Conservation (phyloP, 2,797 vertebrate genomes). For the Triplophysa bombifrons region DNA sequence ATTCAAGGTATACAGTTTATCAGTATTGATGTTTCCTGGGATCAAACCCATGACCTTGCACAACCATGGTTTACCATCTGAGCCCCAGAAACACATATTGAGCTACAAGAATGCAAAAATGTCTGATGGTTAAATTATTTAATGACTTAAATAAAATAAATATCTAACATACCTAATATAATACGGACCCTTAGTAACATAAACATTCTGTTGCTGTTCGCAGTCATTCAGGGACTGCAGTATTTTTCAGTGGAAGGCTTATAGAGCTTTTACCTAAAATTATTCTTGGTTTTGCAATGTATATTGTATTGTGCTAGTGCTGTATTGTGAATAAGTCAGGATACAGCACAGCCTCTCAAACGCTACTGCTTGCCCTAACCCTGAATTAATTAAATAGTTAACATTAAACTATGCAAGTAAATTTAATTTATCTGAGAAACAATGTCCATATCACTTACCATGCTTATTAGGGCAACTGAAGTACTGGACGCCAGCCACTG, state of each 20-base stretch:
- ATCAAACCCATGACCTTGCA: background rate
- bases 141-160: background rate
- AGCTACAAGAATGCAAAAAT: background rate
- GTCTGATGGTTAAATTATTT: background rate
- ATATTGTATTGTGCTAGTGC: no score
- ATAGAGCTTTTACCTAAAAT: no score
- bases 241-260: background rate
- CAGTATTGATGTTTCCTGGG: no score
- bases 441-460: conserved; percentile 68
- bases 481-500: conserved; percentile 91
- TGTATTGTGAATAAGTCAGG: no score
- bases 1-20: background rate
- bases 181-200: no score
- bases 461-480: conserved; percentile 88
- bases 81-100: background rate
- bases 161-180: background rate
- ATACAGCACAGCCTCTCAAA: no score
- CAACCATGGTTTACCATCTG: background rate
- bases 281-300: no score
- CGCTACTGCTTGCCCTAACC: no score
- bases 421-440: background rate
- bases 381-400: background rate
- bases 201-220: background rate
- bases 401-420: background rate
- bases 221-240: background rate